Base-by-base conservation (phyloP, 2,113 vertebrate species). In the Dendrocopos noguchii region DNA sequence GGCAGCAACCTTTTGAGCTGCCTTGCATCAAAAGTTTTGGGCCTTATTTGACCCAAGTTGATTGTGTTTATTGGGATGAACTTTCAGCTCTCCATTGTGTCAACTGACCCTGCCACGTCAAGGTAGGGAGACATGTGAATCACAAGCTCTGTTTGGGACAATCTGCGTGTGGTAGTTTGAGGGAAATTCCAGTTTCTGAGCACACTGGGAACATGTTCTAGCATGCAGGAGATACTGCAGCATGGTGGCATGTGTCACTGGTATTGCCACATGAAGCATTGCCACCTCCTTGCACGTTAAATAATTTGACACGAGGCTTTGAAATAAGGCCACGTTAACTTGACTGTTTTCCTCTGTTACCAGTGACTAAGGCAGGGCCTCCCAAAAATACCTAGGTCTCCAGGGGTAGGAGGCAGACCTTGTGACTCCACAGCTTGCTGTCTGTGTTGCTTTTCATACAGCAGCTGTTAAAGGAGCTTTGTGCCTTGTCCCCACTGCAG, bases 401-500 rank as follows among this genome's bases (percentile, higher is more conserved):
- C 63, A 60, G 87, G 75, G 73, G 27, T 13, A 55, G 78, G 81
- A 87, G 34, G 36, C 84, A 94, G 94, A 88, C 66, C 53, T 86
- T 68, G 71, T 89, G 88, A 82, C 91, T 93, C 82, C 65, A 44
- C 31, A 50, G 46, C 57, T 83, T 83, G 77, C 31, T 53, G 0
- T 65, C 46, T 42, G 11, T 70, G 29, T 34, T 71, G 65, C 39
- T 85, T 75, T 94, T 88, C 36, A 64, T 81, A 79, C 24, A 80
- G 82, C 73, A 75, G 84, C 82, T 75, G 44, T 94, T 94, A 84
- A 95, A 95, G 82, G 73, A 79, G 73, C 87, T 94, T 95, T 96
- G 78, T 95, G 56, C 65, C 82, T 61, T 46, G 27, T 83, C 80
- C 70, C 39, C 27, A 15, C n/a, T 85, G 39, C 53, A 55, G 28